Evolutionary conservation across 2,797 vertebrate genomes (phyloP), one percentile per base, ranked within the genome.

Genomic region (Mionectes olivaceus): DNA sequence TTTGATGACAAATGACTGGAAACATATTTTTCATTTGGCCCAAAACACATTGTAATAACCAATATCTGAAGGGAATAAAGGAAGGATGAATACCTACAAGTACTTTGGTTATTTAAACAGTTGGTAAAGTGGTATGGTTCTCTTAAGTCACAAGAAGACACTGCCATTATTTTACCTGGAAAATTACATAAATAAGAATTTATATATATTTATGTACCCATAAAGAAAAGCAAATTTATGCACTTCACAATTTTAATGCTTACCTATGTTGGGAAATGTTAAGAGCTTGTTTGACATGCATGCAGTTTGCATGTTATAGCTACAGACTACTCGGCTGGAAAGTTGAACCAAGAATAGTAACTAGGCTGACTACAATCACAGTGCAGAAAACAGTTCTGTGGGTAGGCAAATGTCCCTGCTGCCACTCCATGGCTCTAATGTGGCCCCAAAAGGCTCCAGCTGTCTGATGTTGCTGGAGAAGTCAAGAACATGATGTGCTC

Each of bases 1-100:
- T 93, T 74, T 55, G 61, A 13, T 65, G 64, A 32, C 74, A 89
- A 93, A 85, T 86, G 55, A 89, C 87, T 94, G 93, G 84, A 95
- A 95, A 85, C 22, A 19, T 44, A 32, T 76, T 91, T 96, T 96
- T 83, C 49, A 70, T 19, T 79, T 85, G 73, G 49, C 57, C 50
- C 69, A 56, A 88, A 93, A 44, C 44, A 44, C 47, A 43, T 61
- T 53, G 83, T 18, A 93, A 71, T 82, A 90, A 33, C 39, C 55
- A 49, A 12, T 50, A 83, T 39, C 93, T 83, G 33, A 22, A 70
- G 89, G 74, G 94, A 79, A 86, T 74, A 82, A 82, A 86, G 28
- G 30, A 70, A 88, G 55, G 55, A 92, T 96, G 91, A 35, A 84
- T 90, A 68, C 0, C 0, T 44, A 14, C 52, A 83, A 83, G 44